A percentile compares a stretch with the other conserved stretches of the same genome.
Evolutionary conservation across 2,888 invertebrate species (phyloP).

Genomic region (Himalopsyche anomala): DNA sequence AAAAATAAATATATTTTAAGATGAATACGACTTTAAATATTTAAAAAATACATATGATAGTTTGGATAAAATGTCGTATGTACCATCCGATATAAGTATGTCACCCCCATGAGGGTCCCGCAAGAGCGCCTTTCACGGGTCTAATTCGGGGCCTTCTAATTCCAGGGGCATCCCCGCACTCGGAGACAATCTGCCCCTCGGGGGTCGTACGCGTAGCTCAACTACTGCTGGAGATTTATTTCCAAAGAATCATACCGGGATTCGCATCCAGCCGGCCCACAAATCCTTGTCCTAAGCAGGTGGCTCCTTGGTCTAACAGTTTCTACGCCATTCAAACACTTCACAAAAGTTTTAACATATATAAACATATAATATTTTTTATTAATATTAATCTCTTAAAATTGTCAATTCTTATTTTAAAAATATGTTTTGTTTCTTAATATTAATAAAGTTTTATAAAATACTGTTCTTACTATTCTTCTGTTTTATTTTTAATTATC

Average conservation of each 20-base stretch:
- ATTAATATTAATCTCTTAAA: too few species aligned
- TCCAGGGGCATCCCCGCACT: slow-evolving; percentile 61
- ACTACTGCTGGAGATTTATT: slow-evolving; percentile 63
- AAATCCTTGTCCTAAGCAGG: slow-evolving; percentile 45
- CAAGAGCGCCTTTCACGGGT: slow-evolving; percentile 56
- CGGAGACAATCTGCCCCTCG: slow-evolving; percentile 75
- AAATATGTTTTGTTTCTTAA: too few species aligned
- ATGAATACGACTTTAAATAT: too few species aligned
- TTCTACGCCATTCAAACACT: background rate
- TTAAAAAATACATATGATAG: too few species aligned
- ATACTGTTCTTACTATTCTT: too few species aligned
- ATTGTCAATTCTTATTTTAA: too few species aligned
- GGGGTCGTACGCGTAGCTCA: slow-evolving; percentile 69
- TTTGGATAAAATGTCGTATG: background rate
- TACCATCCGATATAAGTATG: background rate
- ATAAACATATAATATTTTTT: too few species aligned
- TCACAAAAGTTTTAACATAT: too few species aligned
- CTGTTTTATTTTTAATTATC: too few species aligned
- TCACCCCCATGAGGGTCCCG: slow-evolving; percentile 49
- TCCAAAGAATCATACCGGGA: slow-evolving; percentile 60
- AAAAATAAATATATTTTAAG: too few species aligned
- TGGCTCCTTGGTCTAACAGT: slow-evolving; percentile 24
- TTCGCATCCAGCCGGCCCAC: slow-evolving; percentile 44
- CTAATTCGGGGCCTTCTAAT: slow-evolving; percentile 58
- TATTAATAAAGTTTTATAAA: too few species aligned